phyloP scores from a whole-genome alignment of 2,888 invertebrate species.

The Nebria brevicollis region DNA sequence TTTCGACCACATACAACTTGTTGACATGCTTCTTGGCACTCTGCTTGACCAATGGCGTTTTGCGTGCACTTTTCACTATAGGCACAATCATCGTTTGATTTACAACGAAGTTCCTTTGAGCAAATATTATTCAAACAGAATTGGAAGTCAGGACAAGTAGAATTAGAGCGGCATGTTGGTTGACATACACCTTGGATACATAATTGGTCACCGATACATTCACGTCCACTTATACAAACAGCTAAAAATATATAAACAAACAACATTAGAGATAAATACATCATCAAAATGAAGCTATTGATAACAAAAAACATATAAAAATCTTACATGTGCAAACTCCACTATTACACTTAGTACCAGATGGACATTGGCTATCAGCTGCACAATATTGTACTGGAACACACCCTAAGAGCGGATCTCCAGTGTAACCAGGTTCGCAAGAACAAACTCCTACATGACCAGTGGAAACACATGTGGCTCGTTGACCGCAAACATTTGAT shows the following conservation, averaged over 20 bases:
- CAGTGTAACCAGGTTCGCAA: slow-evolving; percentile 86
- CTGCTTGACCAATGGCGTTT: slow-evolving; percentile 77
- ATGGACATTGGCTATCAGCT: slow-evolving; percentile 81
- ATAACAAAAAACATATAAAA: slow-evolving; percentile 21
- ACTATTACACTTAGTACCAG: slow-evolving; percentile 84
- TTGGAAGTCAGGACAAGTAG: slow-evolving; percentile 86
- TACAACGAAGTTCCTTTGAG: slow-evolving; percentile 82
- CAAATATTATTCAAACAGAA: slow-evolving; percentile 87
- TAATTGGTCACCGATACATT: slow-evolving; percentile 86
- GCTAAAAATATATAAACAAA: slow-evolving; percentile 63
- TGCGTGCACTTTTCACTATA: slow-evolving; percentile 77
- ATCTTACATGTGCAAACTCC: slow-evolving; percentile 79
- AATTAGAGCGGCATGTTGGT: slow-evolving; percentile 81
- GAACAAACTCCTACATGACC: slow-evolving; percentile 85
- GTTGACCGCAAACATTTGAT: slow-evolving; percentile 83
- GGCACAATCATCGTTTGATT: slow-evolving; percentile 77
- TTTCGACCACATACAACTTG: slow-evolving; percentile 83
- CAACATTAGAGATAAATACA: too few species aligned
- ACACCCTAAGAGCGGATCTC: slow-evolving; percentile 87
- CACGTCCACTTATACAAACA: slow-evolving; percentile 81
- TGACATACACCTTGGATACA: slow-evolving; percentile 89
- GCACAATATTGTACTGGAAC: slow-evolving; percentile 85
- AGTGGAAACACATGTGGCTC: slow-evolving; percentile 78
- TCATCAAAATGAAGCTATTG: slow-evolving; percentile 17
- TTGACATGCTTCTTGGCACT: slow-evolving; percentile 81